These are phyloP conservation scores for Balearica regulorum DNA, from an alignment of 2,797 vertebrate genomes.

Conservation along the genomic window DNA sequence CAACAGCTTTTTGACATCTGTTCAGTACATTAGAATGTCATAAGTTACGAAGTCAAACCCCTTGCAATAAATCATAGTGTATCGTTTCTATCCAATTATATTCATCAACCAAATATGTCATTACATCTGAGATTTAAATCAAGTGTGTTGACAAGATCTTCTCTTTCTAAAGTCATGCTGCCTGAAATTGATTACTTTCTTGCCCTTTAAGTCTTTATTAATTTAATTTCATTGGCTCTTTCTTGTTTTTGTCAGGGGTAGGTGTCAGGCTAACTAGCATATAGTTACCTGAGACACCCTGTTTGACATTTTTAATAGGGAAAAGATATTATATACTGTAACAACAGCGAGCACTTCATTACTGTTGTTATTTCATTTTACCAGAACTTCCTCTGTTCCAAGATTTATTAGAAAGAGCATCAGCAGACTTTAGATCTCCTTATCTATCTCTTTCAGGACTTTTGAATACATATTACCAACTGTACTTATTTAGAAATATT, in stretches of 20 bases:
- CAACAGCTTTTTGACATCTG: slow-evolving; percentile 44
- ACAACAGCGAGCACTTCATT: background rate
- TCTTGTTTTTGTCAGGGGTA: background rate
- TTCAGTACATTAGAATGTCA: slow-evolving; percentile 19
- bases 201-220: slow-evolving; percentile 46
- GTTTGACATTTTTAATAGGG: slow-evolving; percentile 6
- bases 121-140: slow-evolving; percentile 40
- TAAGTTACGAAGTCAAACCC: slow-evolving; percentile 28
- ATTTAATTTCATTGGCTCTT: slow-evolving; percentile 21
- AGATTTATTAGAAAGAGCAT: background rate
- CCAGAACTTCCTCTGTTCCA: background rate
- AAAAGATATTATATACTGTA: background rate
- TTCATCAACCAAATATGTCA: slow-evolving; percentile 36
- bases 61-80: slow-evolving; percentile 38
- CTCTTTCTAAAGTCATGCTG: slow-evolving; percentile 16
- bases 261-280: background rate
- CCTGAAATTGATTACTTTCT: slow-evolving; percentile 33
- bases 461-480: background rate
- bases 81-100: background rate
- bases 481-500: background rate
- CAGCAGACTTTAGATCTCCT: background rate
- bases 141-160: slow-evolving; percentile 33
- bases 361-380: background rate
- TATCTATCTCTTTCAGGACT: background rate
- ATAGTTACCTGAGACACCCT: background rate